phyloP scores from a whole-genome alignment of 1,140 invertebrate genomes.

The Ctenoplectra terminalis region DNA sequence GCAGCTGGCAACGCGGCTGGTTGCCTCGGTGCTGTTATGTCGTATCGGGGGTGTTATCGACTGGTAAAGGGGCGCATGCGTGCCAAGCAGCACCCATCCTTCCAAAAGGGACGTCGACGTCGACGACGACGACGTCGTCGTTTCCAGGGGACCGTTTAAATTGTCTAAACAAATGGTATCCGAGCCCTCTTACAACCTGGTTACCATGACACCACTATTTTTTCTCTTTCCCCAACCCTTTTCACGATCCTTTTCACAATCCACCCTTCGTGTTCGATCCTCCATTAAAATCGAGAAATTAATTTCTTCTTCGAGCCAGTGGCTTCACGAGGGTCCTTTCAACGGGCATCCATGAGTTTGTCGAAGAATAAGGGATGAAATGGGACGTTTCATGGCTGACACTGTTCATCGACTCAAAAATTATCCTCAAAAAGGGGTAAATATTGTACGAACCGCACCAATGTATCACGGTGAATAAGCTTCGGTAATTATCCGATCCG shows the following conservation, averaged over 20 bases:
- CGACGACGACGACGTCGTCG: constrained; percentile 21
- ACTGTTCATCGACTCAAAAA: neutral
- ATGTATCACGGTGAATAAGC: neutral
- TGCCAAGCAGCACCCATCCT: constrained; percentile 38
- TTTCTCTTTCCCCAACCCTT: neutral
- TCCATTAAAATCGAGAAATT: neutral
- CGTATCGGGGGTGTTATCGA: constrained; percentile 64
- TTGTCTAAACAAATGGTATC: constrained; percentile 45
- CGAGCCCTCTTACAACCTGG: neutral
- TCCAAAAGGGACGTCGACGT: constrained; percentile 33
- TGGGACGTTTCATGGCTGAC: neutral
- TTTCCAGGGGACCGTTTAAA: constrained; percentile 44
- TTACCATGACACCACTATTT: neutral
- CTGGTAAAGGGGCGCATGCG: constrained; percentile 60
- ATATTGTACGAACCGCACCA: neutral
- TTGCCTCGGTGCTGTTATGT: constrained; percentile 35
- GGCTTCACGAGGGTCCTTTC: no score
- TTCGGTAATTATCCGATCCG: neutral
- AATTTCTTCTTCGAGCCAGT: neutral
- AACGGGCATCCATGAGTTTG: neutral
- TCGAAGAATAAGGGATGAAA: neutral
- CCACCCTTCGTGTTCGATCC: no score
- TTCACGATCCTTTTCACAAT: neutral
- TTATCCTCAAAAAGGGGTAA: neutral
- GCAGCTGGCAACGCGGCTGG: constrained; percentile 51